phyloP scores from a whole-genome alignment of 2,797 vertebrate genomes.

The Enteromius unitaeniatus region DNA sequence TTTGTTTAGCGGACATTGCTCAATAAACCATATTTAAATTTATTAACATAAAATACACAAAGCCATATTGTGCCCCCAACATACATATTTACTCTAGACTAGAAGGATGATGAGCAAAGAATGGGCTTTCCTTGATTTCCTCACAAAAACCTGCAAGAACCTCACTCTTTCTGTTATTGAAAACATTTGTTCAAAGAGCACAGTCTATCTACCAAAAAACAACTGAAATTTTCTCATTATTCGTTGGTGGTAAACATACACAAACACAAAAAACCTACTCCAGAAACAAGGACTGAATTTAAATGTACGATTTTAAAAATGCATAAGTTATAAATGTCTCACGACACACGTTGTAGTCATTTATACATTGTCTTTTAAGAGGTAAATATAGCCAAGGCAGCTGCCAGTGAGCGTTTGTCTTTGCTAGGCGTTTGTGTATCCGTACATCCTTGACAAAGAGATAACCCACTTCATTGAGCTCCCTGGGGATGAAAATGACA shows the following conservation, averaged over 20 bases:
- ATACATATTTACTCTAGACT: background rate
- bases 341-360: conserved; percentile 32
- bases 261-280: background rate
- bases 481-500: conserved; percentile 27
- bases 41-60: background rate
- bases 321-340: background rate
- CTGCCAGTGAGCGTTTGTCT: conserved; percentile 9
- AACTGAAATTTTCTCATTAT: background rate
- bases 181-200: background rate
- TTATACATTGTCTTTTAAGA: conserved; percentile 24
- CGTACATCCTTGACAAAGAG: conserved; percentile 38
- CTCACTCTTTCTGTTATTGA: background rate
- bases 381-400: conserved; percentile 45
- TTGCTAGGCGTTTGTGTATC: conserved; percentile 22
- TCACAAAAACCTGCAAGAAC: background rate
- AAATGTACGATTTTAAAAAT: background rate
- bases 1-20: background rate
- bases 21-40: background rate
- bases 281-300: conserved; percentile 22
- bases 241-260: background rate
- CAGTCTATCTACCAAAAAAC: background rate
- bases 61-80: background rate
- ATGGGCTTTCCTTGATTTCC: background rate
- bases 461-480: conserved; percentile 40
- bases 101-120: conserved; percentile 45